A percentile compares a stretch with the other conserved stretches of the same genome.
phyloP scores from a whole-genome alignment of 2,113 vertebrate species.

The Sceloporus tristichus region DNA sequence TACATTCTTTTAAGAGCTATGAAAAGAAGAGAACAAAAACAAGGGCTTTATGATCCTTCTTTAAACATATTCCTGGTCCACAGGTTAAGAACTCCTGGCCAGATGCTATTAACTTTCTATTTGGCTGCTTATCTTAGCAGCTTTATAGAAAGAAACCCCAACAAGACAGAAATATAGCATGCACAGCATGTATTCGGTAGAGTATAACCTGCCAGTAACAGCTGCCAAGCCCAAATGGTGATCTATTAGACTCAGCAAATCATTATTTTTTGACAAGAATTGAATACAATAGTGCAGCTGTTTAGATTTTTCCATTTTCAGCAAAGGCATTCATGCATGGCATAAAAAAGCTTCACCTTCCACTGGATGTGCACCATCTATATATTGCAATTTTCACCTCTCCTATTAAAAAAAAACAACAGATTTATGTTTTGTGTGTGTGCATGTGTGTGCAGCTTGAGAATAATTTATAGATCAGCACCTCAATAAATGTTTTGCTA shows the following conservation, averaged over 20 bases:
- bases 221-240: conserved; percentile 61
- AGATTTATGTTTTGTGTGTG: neutral
- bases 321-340: conserved; percentile 35
- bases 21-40: conserved; percentile 3
- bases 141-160: conserved; percentile 47
- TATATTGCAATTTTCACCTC: conserved; percentile 17
- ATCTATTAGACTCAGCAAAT: conserved; percentile 66
- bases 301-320: conserved; percentile 45
- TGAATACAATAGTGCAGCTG: conserved; percentile 49
- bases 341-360: conserved; percentile 35
- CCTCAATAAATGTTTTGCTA: neutral
- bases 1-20: neutral
- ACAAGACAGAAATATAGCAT: conserved; percentile 52
- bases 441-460: conserved; percentile 2
- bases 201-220: conserved; percentile 64
- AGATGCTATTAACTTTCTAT: neutral
- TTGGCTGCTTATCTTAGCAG: conserved; percentile 32
- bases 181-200: conserved; percentile 53
- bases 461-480: conserved; percentile 4
- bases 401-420: neutral
- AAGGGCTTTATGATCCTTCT: fast-evolving
- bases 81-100: neutral
- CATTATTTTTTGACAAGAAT: conserved; percentile 60
- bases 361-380: neutral
- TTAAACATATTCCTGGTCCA: neutral